Conservation (phyloP, 92 coral and sea anemone species). For the Scolanthus callimorphus region DNA sequence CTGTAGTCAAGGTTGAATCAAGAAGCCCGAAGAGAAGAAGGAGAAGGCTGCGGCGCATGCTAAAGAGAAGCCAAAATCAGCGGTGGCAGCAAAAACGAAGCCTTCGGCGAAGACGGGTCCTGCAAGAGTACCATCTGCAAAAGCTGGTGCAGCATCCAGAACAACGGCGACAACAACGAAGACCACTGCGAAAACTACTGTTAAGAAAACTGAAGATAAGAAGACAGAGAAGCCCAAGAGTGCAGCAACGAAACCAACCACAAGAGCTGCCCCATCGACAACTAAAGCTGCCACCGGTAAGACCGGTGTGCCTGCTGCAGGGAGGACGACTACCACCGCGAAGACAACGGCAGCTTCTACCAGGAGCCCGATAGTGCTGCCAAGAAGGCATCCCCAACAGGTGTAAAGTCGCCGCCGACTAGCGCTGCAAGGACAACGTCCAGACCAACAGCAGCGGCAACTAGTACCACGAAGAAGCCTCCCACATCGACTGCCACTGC, state of each 20-base stretch:
- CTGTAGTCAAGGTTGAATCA: too few relatives aligned
- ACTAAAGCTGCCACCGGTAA: background rate
- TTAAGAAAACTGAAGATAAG: background rate
- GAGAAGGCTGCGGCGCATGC: constrained; percentile 1
- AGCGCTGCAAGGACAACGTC: background rate
- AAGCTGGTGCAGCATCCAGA: background rate
- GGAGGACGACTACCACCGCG: constrained; percentile 8
- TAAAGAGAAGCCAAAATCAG: constrained; percentile 1
- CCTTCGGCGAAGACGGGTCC: constrained; percentile 4
- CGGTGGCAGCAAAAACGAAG: constrained; percentile 6
- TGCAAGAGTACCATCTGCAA: constrained; percentile 4
- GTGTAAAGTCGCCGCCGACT: background rate
- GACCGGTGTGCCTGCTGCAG: background rate
- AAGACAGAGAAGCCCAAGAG: background rate
- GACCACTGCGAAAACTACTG: background rate
- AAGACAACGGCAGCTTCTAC: constrained; percentile 23
- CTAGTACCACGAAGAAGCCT: background rate
- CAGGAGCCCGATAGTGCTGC: background rate
- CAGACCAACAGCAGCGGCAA: background rate
- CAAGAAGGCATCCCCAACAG: background rate
- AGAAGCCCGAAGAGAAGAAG: too few relatives aligned
- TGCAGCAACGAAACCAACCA: constrained; percentile 3
- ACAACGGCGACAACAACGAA: background rate
- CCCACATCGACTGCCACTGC: background rate
- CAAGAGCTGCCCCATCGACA: background rate